Evolutionary conservation across 2,888 invertebrate species (phyloP).

Genomic region (Luperina testacea): DNA sequence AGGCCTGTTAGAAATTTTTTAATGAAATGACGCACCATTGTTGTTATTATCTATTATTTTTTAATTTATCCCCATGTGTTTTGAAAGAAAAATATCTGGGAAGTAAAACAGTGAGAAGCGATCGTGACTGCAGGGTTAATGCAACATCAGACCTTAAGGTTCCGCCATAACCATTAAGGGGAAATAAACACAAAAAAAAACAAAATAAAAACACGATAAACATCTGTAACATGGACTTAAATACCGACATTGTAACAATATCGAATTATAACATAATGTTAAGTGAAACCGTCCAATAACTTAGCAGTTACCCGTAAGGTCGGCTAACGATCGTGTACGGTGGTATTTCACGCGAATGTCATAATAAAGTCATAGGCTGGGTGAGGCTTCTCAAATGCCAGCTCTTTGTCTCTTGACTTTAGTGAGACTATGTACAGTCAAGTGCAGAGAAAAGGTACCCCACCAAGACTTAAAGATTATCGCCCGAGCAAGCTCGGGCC

Average conservation of each 20-base stretch:
- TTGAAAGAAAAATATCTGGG: background rate
- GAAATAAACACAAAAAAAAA: background rate
- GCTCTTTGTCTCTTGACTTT: constrained; percentile 55
- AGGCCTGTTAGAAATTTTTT: too few species aligned
- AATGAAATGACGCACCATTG: too few species aligned
- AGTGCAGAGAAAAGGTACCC: too few species aligned
- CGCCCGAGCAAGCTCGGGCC: too few species aligned
- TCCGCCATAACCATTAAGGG: background rate
- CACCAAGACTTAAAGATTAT: too few species aligned
- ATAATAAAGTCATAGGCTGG: constrained; percentile 65
- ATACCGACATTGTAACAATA: background rate
- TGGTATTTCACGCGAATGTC: constrained; percentile 78
- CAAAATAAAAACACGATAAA: background rate
- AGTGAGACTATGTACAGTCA: constrained; percentile 28
- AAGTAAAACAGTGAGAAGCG: background rate
- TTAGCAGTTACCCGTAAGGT: constrained; percentile 61
- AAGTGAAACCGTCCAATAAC: constrained; percentile 49
- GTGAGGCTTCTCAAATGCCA: constrained; percentile 66
- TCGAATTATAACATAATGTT: constrained; percentile 26
- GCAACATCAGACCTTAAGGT: background rate
- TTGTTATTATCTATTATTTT: background rate
- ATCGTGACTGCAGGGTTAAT: background rate
- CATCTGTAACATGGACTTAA: constrained; percentile 14
- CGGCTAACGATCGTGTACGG: constrained; percentile 43
- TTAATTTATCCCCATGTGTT: background rate